phyloP scores from a whole-genome alignment of 2,888 invertebrate genomes.

The Ceriagrion tenellum region DNA sequence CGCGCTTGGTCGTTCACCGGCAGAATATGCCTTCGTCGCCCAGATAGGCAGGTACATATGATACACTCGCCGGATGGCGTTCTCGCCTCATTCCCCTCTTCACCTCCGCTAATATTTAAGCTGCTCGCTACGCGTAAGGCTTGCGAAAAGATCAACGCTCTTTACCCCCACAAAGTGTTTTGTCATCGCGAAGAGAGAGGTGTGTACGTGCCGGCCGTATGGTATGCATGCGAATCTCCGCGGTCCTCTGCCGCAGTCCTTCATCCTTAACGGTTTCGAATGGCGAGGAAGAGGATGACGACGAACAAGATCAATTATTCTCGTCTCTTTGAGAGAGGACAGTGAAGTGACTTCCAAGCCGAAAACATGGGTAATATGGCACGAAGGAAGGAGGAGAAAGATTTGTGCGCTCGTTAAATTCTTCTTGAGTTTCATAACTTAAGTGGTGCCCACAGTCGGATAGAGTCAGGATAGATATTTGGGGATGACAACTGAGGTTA shows the following conservation, averaged over 20 bases:
- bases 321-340: background rate
- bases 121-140: background rate
- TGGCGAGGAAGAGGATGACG: background rate
- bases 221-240: conserved; percentile 31
- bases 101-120: background rate
- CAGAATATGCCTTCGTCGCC: background rate
- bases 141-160: background rate
- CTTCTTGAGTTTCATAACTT: no score
- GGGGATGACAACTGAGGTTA: no score
- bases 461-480: no score
- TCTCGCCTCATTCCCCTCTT: background rate
- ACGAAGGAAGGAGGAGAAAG: background rate
- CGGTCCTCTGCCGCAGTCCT: background rate
- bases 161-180: conserved; percentile 19
- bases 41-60: background rate
- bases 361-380: background rate
- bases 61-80: background rate
- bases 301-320: conserved; percentile 40
- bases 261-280: conserved; percentile 46
- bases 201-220: conserved; percentile 35
- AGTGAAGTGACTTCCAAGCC: background rate
- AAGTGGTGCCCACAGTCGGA: no score
- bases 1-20: background rate
- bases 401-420: no score
- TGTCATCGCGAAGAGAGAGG: background rate